Evolutionary conservation across 2,888 invertebrate species (phyloP), one percentile per base, ranked within the genome.

Genomic region (Keiferia lycopersicella): DNA sequence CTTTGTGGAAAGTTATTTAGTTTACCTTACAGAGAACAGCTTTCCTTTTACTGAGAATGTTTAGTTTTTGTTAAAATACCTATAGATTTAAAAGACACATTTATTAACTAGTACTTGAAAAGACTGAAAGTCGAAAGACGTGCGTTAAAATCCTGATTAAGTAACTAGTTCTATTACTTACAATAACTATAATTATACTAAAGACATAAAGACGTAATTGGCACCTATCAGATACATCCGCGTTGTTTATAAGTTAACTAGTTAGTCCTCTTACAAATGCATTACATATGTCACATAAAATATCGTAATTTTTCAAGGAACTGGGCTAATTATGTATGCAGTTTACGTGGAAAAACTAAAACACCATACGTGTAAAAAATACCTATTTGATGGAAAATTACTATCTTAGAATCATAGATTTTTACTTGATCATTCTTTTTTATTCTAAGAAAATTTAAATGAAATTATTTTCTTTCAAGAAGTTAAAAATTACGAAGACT

Each of bases 321-420:
- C n/a, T 56, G 34, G 56, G 56, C 14, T 58, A 58, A 58, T 58
- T 58, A 39, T 39, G 18, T 39, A 39, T 14, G 39, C 58, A 58
- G 58, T 18, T 58, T 39, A 39, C 20, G 14, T 39, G 20, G 39
- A n/a, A 57, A 38, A 57, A 39, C 39, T 38, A 11, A 34, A 1
- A 34, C 30, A 20, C 58, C 39, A 18, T 39, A 39, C 20, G 20
- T 16, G 39, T 39, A 58, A 39, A 34, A 58, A 58, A 58, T 58
- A 22, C 39, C 22, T 18, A 10, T n/a, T 18, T 8, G 26, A 26
- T 20, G 58, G 58, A 58, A 58, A 58, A 38, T 39, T 16, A 4
- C 12, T 34, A 26, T 2, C 2, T 26, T 26, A 26, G 26, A 26
- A 26, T 26, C 26, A 4, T 26, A 26, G 26, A 26, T 26, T 26